Percentiles rank a stretch among this genome's conserved stretches.
These are phyloP conservation scores for Oreochromis grahami DNA, from an alignment of 2,797 vertebrate genomes.

Conservation along the genomic window DNA sequence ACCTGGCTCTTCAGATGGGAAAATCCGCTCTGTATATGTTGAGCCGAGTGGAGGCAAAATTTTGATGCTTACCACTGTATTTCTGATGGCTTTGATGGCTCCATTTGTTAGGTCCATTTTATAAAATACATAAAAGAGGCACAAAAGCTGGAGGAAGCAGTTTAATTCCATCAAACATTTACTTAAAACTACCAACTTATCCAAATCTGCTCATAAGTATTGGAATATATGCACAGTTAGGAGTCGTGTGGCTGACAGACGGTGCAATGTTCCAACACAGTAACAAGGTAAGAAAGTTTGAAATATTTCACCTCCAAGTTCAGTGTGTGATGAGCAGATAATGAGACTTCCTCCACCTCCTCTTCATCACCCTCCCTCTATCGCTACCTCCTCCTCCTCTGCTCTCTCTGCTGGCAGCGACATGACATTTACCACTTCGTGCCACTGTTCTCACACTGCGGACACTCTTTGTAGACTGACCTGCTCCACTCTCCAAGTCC, in stretches of 20 bases:
- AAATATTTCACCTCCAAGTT: not conserved
- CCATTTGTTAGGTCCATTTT: not conserved
- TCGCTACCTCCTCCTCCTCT: not conserved
- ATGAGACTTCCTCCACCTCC: not conserved
- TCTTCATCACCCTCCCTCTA: not conserved
- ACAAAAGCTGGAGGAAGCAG: not conserved
- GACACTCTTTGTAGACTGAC: not conserved
- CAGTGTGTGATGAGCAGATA: not conserved
- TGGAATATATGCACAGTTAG: not conserved
- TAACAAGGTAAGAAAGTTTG: not conserved
- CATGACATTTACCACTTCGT: conserved; percentile 31
- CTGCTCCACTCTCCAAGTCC: conserved; percentile 3
- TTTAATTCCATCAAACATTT: not conserved
- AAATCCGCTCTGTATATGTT: not conserved
- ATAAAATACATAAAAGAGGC: not conserved
- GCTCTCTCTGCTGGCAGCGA: not conserved
- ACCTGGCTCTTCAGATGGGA: conserved; percentile 5
- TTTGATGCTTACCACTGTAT: not conserved
- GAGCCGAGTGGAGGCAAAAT: not conserved
- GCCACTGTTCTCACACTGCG: not conserved
- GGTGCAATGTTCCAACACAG: not conserved
- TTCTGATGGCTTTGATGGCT: not conserved
- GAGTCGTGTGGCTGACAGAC: not conserved
- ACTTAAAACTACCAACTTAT: not conserved
- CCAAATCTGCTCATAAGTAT: not conserved